Conservation (phyloP, 30 jellyfish, hydroid and myxozoan species). For the Chironex yamaguchii region DNA sequence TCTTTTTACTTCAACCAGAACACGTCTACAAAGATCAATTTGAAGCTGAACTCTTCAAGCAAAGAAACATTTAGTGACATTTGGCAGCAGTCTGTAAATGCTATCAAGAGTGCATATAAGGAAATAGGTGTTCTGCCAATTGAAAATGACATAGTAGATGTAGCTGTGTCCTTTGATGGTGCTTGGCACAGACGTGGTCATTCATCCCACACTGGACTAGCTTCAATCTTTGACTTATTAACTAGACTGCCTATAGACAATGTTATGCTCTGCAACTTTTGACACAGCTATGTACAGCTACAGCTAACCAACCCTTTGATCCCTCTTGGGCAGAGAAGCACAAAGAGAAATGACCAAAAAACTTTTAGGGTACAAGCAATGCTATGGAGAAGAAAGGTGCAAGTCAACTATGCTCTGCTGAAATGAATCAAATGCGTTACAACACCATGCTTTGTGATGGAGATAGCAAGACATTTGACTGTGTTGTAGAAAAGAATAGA, state of each 20-base stretch:
- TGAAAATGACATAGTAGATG: not conserved
- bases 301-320: not conserved
- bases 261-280: conserved; percentile 34
- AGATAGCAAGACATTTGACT: conserved; percentile 58
- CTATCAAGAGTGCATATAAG: conserved; percentile 6
- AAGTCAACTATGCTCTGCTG: conserved; percentile 16
- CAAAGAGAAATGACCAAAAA: not conserved
- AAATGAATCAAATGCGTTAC: conserved; percentile 25
- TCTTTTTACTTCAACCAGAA: conserved; percentile 22
- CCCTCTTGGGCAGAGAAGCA: conserved; percentile 37
- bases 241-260: conserved; percentile 66
- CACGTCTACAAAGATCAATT: not conserved
- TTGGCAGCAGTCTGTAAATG: not conserved
- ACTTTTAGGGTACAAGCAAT: conserved; percentile 25
- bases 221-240: conserved; percentile 31
- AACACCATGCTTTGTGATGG: conserved; percentile 62
- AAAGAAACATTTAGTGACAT: not conserved
- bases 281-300: too few species aligned
- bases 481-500: not conserved
- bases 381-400: conserved; percentile 71
- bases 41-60: not conserved
- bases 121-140: too few species aligned
- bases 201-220: conserved; percentile 62
- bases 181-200: conserved; percentile 69
- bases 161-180: conserved; percentile 66